Percentiles rank a stretch among this genome's conserved stretches.
These are phyloP conservation scores for Cephus spinipes DNA, from an alignment of 2,888 invertebrate species.

Conservation along the genomic window DNA sequence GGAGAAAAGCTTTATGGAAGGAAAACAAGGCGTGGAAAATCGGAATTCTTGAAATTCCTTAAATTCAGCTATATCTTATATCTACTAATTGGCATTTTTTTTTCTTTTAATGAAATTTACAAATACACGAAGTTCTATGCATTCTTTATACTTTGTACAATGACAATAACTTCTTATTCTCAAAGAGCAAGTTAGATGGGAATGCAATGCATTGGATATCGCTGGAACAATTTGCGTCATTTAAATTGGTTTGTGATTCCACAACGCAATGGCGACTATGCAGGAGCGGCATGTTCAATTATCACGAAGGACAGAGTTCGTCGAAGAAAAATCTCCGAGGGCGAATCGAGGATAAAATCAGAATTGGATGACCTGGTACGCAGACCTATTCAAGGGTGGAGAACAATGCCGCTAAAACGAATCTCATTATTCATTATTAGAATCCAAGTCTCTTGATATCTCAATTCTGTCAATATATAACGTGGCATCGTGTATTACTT, in stretches of 20 bases:
- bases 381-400: background rate
- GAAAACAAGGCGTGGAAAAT: background rate
- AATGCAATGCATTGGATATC: background rate
- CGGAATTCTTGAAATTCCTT: background rate
- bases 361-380: background rate
- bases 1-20: background rate
- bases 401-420: background rate
- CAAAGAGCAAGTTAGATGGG: too few species aligned
- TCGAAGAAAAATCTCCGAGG: background rate
- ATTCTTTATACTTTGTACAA: too few species aligned
- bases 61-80: background rate
- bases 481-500: background rate
- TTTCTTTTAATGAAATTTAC: too few species aligned
- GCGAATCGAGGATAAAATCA: background rate
- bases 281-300: background rate
- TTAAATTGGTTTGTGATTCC: background rate
- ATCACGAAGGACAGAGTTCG: background rate
- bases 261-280: background rate
- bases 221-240: background rate
- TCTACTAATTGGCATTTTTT: too few species aligned
- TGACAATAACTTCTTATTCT: too few species aligned
- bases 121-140: too few species aligned
- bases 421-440: background rate
- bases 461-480: background rate
- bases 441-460: background rate